phyloP scores from a whole-genome alignment of 2,113 vertebrate species.

The Glaucidium brasilianum region DNA sequence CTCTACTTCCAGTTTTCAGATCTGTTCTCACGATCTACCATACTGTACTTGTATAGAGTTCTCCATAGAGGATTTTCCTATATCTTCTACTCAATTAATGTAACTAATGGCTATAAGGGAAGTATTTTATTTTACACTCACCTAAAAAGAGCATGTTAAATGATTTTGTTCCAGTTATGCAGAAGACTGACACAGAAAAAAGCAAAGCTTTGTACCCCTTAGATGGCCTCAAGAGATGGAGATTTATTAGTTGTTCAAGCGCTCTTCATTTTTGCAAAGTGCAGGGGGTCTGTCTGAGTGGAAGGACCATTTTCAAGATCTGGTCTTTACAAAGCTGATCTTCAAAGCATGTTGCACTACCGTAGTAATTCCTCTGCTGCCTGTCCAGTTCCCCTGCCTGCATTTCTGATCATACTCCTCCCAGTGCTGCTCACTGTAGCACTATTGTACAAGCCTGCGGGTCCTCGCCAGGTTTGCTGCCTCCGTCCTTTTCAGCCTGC shows the following conservation, averaged over 20 bases:
- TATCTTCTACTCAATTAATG: background rate
- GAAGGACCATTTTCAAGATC: background rate
- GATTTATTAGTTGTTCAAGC: background rate
- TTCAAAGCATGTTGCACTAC: background rate
- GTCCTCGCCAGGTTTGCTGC: rapidly evolving
- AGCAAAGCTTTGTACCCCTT: background rate
- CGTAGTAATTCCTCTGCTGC: background rate
- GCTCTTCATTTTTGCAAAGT: background rate
- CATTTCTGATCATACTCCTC: background rate
- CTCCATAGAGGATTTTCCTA: background rate
- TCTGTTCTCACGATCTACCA: background rate
- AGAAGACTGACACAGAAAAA: background rate
- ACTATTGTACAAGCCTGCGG: background rate
- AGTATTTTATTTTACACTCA: background rate
- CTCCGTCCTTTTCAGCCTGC: background rate
- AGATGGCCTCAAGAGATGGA: background rate
- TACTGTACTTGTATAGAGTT: background rate
- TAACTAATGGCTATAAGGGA: background rate
- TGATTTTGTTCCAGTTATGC: background rate
- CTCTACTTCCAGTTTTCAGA: background rate
- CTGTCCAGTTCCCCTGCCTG: background rate
- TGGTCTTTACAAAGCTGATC: background rate
- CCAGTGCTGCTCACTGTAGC: background rate
- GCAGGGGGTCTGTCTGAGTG: background rate
- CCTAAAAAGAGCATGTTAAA: background rate